Evolutionary conservation across 1,140 invertebrate species (phyloP), one percentile per base, ranked within the genome.

Genomic region (Maniola jurtina): DNA sequence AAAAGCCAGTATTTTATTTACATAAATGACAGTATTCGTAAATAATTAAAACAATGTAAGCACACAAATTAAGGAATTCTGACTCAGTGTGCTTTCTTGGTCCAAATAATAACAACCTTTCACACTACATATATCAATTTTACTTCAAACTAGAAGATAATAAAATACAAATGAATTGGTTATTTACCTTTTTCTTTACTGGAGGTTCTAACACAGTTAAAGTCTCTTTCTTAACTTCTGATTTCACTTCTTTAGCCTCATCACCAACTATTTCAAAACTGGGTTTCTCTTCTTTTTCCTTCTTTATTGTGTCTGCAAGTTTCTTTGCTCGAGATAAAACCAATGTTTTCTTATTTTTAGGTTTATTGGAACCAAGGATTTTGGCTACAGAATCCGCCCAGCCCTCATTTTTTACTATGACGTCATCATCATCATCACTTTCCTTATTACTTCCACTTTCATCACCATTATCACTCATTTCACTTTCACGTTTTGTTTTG

Each of bases 321-420:
- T 94, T 95, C 79, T 95, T 96, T 6, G 95, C 95, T 85, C 94
- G 94, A 6, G 95, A 95, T 59, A 97, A 81, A 5, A 96, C 94
- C 64, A 96, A 79, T 0, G 93, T 93, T 80, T 95, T 95, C 75
- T 95, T 96, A 47, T 93, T 92, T 89, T 95, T 95, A 2, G 95
- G 95, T 81, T 96, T 95, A 48, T 92, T 94, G 25, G 94, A 93
- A 55, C 93, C 92, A 35, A 97, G 88, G 78, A 97, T 95, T 89
- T 96, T 95, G 48, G 93, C 91, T 84, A 96, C 93, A 5, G 93
- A 94, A 87, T 95, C 93, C 52, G 94, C 95, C 95, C 92, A 94
- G n/a, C 91, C 93, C 71, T 85, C 83, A 79, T 93, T 94, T 34
- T 79, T 83, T 10, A 89, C 69, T 36, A 87, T 56, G 56, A 61